Conservation (phyloP, 2,113 vertebrate genomes). For the Nettapus auritus region DNA sequence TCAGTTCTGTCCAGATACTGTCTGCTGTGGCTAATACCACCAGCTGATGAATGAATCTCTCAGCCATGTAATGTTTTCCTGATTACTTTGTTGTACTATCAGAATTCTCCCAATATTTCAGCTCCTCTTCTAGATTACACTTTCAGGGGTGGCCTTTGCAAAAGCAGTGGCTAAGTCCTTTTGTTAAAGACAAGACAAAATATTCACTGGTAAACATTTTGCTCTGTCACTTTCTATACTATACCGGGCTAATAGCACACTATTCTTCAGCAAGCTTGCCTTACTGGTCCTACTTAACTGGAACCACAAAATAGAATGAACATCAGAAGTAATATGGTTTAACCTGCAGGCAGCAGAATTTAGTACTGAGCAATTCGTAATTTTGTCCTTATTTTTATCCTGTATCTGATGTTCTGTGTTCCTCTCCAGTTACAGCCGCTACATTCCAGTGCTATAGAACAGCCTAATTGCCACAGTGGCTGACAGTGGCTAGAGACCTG, state of each 20-base stretch:
- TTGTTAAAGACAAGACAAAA: neutral
- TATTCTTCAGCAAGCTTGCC: neutral
- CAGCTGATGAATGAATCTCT: neutral
- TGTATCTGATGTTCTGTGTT: neutral
- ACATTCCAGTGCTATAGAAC: neutral
- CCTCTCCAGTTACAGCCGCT: neutral
- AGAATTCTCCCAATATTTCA: neutral
- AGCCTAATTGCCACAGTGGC: neutral
- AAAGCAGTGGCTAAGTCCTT: neutral
- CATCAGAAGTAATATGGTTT: neutral
- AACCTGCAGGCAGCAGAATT: neutral
- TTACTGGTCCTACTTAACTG: neutral
- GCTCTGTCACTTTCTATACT: neutral
- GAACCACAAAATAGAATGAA: neutral
- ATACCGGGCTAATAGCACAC: neutral
- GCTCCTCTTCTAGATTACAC: neutral
- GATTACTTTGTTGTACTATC: neutral
- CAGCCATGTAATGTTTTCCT: neutral
- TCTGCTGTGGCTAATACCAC: neutral
- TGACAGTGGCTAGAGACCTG: neutral
- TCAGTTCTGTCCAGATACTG: neutral
- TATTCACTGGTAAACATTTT: neutral
- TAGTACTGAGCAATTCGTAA: neutral
- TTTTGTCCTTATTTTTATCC: accelerated
- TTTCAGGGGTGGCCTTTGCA: neutral